Base-by-base conservation (phyloP, 1,140 invertebrate species). In the Frieseomelitta varia region DNA sequence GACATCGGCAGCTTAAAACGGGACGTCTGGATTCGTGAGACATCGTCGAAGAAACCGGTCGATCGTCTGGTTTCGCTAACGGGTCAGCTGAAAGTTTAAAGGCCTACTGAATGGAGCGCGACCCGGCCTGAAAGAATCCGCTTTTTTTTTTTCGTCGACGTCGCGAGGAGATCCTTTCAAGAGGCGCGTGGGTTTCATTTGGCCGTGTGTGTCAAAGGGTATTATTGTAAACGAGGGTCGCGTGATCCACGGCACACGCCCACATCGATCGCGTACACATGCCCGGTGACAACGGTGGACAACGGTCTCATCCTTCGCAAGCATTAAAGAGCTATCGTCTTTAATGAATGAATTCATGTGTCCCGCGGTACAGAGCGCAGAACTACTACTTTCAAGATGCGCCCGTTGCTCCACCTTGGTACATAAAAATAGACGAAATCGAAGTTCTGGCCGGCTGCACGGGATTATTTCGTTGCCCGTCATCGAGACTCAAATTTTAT, bases 201-300 rank as follows among this genome's bases (percentile, higher is more conserved):
- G 84, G 74, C 81, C 88, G 86, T 88, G 81, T 78, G 86, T 74
- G 87, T 91, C 87, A 90, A 92, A 90, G 91, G 84, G 47, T 86
- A 81, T 84, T 85, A 90, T 90, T 88, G 85, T 86, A 82, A 85
- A 87, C 83, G 88, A 90, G 91, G 90, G 90, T 92, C 90, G 87
- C 85, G 77, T 88, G 89, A 90, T 89, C 89, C 82, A 79, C 86
- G 75, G 65, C 85, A 86, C 83, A 88, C 91, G 91, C 92, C 92
- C 91, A 90, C 91, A 71, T 10, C 85, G 82, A 72, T 85, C 63
- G n/a, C 53, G 68, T 73, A 79, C 65, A 53, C 73, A 80, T 85
- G 71, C 84, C 85, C 21, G 15, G 56, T n/a, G 74, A 63, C 3
- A 8, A 69, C 58, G 30, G 68, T 78, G 71, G 77, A 73, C 63